Evolutionary conservation across 2,797 vertebrate genomes (phyloP).

Genomic region (Argentina silus): DNA sequence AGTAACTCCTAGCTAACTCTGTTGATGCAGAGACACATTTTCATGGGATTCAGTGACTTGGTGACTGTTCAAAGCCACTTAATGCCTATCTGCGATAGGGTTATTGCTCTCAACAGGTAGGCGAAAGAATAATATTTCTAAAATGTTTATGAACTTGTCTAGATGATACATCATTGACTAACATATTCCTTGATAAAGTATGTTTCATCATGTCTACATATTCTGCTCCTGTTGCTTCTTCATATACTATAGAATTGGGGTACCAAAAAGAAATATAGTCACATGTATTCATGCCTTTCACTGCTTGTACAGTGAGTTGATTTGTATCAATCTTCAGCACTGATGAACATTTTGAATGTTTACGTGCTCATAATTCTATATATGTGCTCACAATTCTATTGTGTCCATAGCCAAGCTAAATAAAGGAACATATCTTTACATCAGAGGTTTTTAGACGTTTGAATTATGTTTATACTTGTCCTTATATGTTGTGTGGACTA

Average conservation of each 20-base stretch:
- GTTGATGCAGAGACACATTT: conserved; percentile 55
- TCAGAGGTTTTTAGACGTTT: conserved; percentile 57
- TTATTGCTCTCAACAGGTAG: conserved; percentile 25
- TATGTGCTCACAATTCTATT: conserved; percentile 29
- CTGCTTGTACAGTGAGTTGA: conserved; percentile 32
- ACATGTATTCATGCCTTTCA: conserved; percentile 47
- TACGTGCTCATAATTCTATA: conserved; percentile 30
- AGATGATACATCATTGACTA: background rate
- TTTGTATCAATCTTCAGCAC: conserved; percentile 49
- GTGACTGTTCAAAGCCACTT: background rate
- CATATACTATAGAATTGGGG: conserved; percentile 42
- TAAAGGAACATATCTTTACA: conserved; percentile 54
- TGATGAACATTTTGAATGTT: conserved; percentile 59
- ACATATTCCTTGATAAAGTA: conserved; percentile 28
- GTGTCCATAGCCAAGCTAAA: conserved; percentile 36
- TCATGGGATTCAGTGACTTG: conserved; percentile 15
- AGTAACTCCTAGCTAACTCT: conserved; percentile 62
- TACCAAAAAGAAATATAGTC: conserved; percentile 54
- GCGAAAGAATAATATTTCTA: background rate
- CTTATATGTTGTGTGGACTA: conserved; percentile 64
- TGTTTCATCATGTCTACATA: background rate
- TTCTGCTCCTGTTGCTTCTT: conserved; percentile 37
- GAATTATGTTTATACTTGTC: conserved; percentile 58
- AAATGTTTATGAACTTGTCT: background rate
- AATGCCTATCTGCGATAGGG: conserved; percentile 25